A percentile compares a stretch with the other conserved stretches of the same genome.
Conservation (phyloP, 2,113 vertebrate species). For the Morone saxatilis region DNA sequence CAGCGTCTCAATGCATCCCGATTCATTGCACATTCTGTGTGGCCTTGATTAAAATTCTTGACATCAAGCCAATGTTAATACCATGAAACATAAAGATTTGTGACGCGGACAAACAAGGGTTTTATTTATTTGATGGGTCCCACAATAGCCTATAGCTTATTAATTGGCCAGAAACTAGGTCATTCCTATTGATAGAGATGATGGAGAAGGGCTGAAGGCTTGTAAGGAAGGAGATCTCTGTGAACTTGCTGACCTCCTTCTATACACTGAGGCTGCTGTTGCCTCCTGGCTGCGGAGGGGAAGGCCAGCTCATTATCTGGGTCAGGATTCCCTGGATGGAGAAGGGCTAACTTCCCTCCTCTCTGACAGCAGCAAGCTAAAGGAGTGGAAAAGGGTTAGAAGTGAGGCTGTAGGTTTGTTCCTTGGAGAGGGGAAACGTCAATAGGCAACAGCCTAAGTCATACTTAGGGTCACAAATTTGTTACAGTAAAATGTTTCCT, state of each 20-base stretch:
- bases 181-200: slow-evolving; percentile 53
- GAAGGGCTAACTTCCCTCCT: slow-evolving; percentile 26
- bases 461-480: not conserved
- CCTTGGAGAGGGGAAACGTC: slow-evolving; percentile 12
- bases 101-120: slow-evolving; percentile 19
- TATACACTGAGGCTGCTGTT: slow-evolving; percentile 53
- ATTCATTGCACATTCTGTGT: slow-evolving; percentile 29
- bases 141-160: slow-evolving; percentile 48
- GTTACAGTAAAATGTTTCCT: not conserved
- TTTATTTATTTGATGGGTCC: slow-evolving; percentile 27
- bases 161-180: slow-evolving; percentile 60
- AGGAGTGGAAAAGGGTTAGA: slow-evolving; percentile 1
- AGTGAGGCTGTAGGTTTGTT: slow-evolving; percentile 14
- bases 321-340: slow-evolving; percentile 68
- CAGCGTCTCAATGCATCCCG: not conserved
- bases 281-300: slow-evolving; percentile 25
- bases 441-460: not conserved
- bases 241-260: slow-evolving; percentile 71
- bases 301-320: slow-evolving; percentile 34
- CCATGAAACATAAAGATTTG: slow-evolving; percentile 17
- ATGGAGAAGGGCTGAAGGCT: slow-evolving; percentile 40
- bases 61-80: slow-evolving; percentile 17
- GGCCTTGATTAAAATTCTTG: slow-evolving; percentile 41
- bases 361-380: slow-evolving; percentile 31
- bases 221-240: slow-evolving; percentile 52